A percentile compares a stretch with the other conserved stretches of the same genome.
phyloP scores from a whole-genome alignment of 2,113 vertebrate genomes.

The Catagonus wagneri region DNA sequence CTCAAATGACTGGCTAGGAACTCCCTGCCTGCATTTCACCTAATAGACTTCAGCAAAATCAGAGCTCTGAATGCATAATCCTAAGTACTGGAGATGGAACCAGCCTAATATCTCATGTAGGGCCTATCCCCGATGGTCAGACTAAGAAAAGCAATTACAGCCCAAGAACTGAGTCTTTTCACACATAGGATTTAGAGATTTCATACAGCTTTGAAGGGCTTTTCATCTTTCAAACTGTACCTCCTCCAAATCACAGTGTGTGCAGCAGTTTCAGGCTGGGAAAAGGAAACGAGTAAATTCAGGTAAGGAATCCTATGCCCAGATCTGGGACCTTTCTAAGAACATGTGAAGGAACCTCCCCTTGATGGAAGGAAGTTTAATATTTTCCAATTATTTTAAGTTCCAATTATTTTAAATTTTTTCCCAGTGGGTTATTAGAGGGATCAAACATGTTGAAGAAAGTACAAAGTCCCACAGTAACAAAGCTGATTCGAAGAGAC shows the following conservation, averaged over 20 bases:
- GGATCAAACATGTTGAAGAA: background rate
- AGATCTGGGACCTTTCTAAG: background rate
- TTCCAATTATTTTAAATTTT: background rate
- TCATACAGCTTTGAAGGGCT: background rate
- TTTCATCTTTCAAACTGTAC: conserved; percentile 28
- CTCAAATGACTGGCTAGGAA: background rate
- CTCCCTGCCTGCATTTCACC: conserved; percentile 14
- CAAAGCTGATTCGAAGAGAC: background rate
- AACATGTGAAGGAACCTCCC: background rate
- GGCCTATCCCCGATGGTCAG: background rate
- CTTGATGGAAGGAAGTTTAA: background rate
- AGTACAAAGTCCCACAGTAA: background rate
- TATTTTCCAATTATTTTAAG: conserved; percentile 10
- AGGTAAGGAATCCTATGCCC: background rate
- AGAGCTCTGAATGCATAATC: conserved; percentile 39
- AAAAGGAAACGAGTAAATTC: conserved; percentile 9
- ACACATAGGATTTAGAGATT: conserved; percentile 13
- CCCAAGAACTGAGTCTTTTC: background rate
- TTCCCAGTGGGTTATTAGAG: background rate
- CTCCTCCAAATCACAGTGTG: background rate
- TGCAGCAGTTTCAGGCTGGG: background rate
- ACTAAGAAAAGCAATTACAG: conserved; percentile 54
- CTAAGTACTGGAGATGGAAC: background rate
- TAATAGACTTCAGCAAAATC: background rate
- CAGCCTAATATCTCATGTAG: background rate